Base-by-base conservation (phyloP, 2,888 invertebrate genomes). In the Tuberolachnus salignus region DNA sequence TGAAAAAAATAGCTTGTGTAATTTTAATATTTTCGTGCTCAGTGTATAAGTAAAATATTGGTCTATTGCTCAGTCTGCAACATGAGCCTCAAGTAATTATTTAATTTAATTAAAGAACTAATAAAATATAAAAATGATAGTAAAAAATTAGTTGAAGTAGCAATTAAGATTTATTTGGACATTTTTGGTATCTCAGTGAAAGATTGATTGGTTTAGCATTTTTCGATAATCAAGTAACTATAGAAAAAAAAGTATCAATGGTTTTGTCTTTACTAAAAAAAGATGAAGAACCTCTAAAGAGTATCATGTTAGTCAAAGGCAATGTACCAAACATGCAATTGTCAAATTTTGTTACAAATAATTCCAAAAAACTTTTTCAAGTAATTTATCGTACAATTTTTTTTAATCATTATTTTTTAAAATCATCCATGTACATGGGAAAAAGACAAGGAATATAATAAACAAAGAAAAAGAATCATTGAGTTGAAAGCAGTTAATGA, bases 211-310 rank as follows among this genome's bases (percentile, higher is more conserved):
- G 59, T 16, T 34, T 59, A 34, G 34, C 16, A 6, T 34, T 34
- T 59, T 59, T 59, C 16, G 26, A 26, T 44, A 44, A 44, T 13
- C 13, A 21, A 64, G 64, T 44, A 19, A 19, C 44, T 44, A 44
- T 11, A 11, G 64, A 64, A 16, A 64, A 44, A 10, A 44, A 64
- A 64, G 44, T 44, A 16, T 44, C 16, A 19, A 64, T 64, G 44
- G 42, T 64, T 8, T 44, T 19, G 21, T 64, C 64, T 44, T 64
- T 64, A n/a, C 19, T 23, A 44, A 64, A 64, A 42, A 64, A 64
- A 44, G 64, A n/a, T 16, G 19, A 19, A 1, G 44, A 64, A n/a
- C 21, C 44, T 23, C n/a, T 42, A 19, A 42, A 10, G 13, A 8
- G n/a, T 10, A 26, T 59, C 23, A 63, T n/a, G 64, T 64, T 19